These are phyloP conservation scores for Sturnus vulgaris DNA, from an alignment of 2,113 vertebrate species.

Conservation along the genomic window DNA sequence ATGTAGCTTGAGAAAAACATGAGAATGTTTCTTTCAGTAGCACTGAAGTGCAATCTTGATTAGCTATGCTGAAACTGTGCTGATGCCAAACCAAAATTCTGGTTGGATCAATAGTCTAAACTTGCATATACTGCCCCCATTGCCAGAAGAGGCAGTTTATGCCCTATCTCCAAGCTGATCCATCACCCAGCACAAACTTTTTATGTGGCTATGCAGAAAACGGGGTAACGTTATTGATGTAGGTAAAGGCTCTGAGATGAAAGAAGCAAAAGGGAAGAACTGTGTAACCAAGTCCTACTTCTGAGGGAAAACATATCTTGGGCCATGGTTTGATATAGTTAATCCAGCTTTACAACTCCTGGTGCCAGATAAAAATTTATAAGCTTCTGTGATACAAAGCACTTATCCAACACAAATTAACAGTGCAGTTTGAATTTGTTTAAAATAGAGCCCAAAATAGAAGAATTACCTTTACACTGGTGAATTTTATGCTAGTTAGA, in stretches of 20 bases:
- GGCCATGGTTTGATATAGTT: neutral
- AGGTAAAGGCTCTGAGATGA: neutral
- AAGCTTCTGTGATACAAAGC: neutral
- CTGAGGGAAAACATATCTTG: neutral
- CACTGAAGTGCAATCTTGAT: neutral
- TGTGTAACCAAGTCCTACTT: neutral
- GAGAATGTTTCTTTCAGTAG: neutral
- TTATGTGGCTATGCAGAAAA: neutral
- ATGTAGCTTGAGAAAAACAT: neutral
- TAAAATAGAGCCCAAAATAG: neutral
- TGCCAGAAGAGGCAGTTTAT: neutral
- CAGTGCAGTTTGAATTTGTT: neutral
- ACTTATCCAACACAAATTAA: neutral
- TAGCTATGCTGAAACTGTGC: neutral
- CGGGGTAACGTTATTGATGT: neutral
- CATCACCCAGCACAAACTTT: neutral
- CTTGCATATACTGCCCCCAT: neutral
- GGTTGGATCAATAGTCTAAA: neutral
- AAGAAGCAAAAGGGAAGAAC: neutral
- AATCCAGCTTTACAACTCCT: neutral
- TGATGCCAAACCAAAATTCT: neutral
- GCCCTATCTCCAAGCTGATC: neutral
- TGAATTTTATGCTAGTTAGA: neutral
- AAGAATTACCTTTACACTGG: neutral
- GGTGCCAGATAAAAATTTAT: neutral